Percentiles rank a stretch among this genome's conserved stretches.
phyloP scores from a whole-genome alignment of 2,888 invertebrate genomes.

The Pachliopta kotzebuea region DNA sequence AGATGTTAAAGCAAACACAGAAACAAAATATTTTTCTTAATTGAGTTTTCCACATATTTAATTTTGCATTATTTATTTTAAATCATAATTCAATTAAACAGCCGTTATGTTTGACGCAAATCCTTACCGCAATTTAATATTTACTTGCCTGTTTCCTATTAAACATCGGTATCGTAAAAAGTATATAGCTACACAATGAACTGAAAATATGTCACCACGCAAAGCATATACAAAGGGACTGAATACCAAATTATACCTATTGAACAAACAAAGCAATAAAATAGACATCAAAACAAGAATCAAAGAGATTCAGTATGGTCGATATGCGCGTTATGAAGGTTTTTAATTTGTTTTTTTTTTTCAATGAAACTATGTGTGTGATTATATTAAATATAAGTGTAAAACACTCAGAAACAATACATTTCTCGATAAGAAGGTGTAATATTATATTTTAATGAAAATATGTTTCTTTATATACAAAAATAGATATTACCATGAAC shows the following conservation, averaged over 20 bases:
- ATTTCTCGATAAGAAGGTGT: no score
- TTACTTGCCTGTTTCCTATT: background rate
- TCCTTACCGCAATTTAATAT: background rate
- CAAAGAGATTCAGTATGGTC: background rate
- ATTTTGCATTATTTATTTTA: no score
- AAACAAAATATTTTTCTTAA: no score
- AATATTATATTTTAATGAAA: no score
- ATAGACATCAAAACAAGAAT: conserved; percentile 10
- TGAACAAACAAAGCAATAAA: conserved; percentile 19
- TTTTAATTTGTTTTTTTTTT: background rate
- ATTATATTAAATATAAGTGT: background rate
- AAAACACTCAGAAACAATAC: no score
- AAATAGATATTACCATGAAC: no score
- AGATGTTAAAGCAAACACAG: no score
- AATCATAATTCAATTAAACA: background rate
- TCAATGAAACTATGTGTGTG: background rate
- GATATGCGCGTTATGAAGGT: conserved; percentile 16
- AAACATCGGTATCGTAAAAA: background rate
- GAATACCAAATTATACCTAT: conserved; percentile 17
- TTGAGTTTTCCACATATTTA: no score
- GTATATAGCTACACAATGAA: conserved; percentile 9
- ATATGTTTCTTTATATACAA: no score
- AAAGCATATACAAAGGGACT: conserved; percentile 2
- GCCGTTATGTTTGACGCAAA: background rate
- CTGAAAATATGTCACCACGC: conserved; percentile 17